phyloP scores from a whole-genome alignment of 2,113 vertebrate species.

The Mesoclemmys tuberculata region DNA sequence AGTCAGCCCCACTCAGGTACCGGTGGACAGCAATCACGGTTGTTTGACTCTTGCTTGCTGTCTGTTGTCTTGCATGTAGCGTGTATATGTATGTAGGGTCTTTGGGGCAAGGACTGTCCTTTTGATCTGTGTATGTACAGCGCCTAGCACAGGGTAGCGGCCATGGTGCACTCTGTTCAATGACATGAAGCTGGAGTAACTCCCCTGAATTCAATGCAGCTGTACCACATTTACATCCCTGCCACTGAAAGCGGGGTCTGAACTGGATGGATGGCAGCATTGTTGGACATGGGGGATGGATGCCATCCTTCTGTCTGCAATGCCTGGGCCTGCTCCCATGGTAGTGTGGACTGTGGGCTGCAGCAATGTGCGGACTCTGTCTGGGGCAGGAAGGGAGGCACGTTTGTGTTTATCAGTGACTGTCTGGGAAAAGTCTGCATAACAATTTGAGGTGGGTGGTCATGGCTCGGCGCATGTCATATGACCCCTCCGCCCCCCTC shows the following conservation, averaged over 20 bases:
- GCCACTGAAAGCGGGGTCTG: not conserved
- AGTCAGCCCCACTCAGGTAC: not conserved
- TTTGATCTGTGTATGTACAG: not conserved
- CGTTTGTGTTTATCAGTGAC: not conserved
- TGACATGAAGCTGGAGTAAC: not conserved
- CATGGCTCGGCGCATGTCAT: not conserved
- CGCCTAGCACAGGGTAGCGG: not conserved
- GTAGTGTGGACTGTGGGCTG: not conserved
- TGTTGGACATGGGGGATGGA: not conserved
- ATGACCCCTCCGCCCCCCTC: not conserved
- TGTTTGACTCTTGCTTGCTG: not conserved
- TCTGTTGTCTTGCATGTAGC: not conserved
- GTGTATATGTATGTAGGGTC: not conserved
- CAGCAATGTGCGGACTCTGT: not conserved
- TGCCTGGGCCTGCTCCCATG: not conserved
- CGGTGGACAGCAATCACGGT: not conserved
- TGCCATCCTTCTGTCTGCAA: not conserved
- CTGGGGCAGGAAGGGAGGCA: not conserved
- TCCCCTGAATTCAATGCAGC: not conserved
- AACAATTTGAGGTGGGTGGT: not conserved
- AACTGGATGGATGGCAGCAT: not conserved
- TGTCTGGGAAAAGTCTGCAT: not conserved
- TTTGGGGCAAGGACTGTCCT: fast-evolving
- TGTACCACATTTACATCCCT: not conserved
- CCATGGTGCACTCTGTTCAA: not conserved